These are phyloP conservation scores for Echinops telfairi DNA, from an alignment of 2,113 vertebrate species.

Conservation along the genomic window DNA sequence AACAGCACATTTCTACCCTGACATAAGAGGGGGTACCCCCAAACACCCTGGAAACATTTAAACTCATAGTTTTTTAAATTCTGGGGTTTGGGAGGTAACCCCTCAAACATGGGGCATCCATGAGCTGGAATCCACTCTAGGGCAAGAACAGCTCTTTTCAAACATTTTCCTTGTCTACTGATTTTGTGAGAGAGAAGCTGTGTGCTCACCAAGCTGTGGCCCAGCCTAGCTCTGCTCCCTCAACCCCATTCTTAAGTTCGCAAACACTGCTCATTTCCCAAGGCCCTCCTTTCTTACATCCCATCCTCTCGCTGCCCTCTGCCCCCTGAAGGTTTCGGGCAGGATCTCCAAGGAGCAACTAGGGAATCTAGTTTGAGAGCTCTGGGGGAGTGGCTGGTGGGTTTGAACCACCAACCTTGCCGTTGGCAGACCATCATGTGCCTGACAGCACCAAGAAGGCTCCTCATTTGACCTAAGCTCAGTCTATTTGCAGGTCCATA, in stretches of 20 bases:
- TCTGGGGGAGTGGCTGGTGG: too few relatives aligned
- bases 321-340: not conserved
- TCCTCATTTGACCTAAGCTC: not conserved
- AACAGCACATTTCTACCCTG: not conserved
- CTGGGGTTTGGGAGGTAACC: too few relatives aligned
- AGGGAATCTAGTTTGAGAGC: not conserved
- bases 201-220: fast-evolving
- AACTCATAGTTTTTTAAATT: too few relatives aligned
- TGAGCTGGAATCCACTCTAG: not conserved
- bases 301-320: fast-evolving
- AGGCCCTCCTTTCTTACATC: not conserved
- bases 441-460: too few relatives aligned
- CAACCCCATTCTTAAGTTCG: not conserved
- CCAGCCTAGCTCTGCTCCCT: fast-evolving
- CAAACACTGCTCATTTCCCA: fast-evolving
- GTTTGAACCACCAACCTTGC: too few relatives aligned
- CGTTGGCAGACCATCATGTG: too few relatives aligned
- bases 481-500: not conserved
- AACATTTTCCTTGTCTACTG: not conserved
- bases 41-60: too few relatives aligned
- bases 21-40: not conserved
- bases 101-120: not conserved
- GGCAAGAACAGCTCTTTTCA: not conserved
- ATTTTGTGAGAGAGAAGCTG: too few relatives aligned
- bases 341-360: not conserved